phyloP scores from a whole-genome alignment of 2,888 invertebrate species.

The Dysmachus trigonus region DNA sequence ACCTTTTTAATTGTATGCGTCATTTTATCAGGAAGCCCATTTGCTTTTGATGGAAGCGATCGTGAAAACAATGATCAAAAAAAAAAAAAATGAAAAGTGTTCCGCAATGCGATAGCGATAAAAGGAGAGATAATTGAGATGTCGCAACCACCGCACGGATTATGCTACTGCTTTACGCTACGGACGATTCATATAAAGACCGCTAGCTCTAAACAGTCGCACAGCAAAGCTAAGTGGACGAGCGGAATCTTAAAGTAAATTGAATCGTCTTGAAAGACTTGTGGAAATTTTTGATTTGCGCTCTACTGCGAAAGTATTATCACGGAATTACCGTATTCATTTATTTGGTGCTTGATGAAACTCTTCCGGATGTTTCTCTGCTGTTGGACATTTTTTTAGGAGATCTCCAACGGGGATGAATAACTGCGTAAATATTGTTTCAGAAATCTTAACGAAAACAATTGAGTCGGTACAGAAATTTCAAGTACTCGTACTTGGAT shows the following conservation, averaged over 20 bases:
- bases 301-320: not conserved
- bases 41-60: slow-evolving; percentile 25
- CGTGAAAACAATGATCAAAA: slow-evolving; percentile 19
- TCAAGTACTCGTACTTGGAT: not conserved
- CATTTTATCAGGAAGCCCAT: slow-evolving; percentile 24
- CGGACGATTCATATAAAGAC: too few species aligned
- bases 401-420: not conserved
- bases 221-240: not conserved
- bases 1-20: slow-evolving; percentile 18
- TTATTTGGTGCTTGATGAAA: not conserved
- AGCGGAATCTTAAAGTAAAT: not conserved
- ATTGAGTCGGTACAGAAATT: not conserved
- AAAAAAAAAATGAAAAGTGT: not conserved
- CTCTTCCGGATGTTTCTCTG: not conserved
- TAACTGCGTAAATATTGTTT: not conserved
- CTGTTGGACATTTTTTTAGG: not conserved
- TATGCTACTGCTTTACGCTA: not conserved
- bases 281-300: not conserved
- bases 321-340: not conserved
- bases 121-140: slow-evolving; percentile 13
- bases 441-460: not conserved
- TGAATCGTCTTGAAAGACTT: not conserved
- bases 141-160: not conserved
- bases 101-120: not conserved
- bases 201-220: not conserved